These are phyloP conservation scores for Akabosia matsudoensis DNA, from an alignment of 1,140 invertebrate species.

Conservation along the genomic window DNA sequence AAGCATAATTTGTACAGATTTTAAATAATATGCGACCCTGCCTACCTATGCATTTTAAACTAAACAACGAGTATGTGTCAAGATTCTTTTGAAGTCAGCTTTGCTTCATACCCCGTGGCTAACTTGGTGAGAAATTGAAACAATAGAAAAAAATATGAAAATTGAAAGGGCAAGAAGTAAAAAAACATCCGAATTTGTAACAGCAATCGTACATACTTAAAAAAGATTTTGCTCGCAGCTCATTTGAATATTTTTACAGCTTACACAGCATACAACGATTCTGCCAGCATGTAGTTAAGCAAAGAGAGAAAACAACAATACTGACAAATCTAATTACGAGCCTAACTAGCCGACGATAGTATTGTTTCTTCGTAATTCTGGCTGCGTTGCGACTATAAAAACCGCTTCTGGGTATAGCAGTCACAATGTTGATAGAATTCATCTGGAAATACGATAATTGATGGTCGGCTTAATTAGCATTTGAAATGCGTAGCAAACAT, in stretches of 20 bases:
- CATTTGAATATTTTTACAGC: too few species aligned
- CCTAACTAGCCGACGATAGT: slow-evolving; percentile 4
- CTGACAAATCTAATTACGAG: slow-evolving; percentile 13
- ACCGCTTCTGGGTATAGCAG: neutral
- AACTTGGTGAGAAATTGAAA: too few species aligned
- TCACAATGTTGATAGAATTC: neutral
- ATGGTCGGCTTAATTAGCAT: slow-evolving; percentile 5
- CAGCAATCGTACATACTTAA: neutral
- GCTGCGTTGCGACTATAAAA: neutral
- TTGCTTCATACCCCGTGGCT: too few species aligned
- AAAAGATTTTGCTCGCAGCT: neutral
- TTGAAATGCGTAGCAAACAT: too few species aligned
- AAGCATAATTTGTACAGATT: neutral
- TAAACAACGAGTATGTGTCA: too few species aligned
- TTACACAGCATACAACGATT: neutral
- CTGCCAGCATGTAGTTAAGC: neutral
- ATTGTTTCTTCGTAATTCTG: too few species aligned
- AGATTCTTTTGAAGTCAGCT: too few species aligned
- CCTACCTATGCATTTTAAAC: slow-evolving; percentile 6
- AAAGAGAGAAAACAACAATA: neutral
- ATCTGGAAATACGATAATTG: neutral
- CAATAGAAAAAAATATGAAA: too few species aligned
- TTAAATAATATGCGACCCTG: neutral
- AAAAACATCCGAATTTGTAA: too few species aligned
- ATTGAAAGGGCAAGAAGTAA: too few species aligned